These are phyloP conservation scores for Heterodera schachtii DNA, from an alignment of 1,140 invertebrate species.

Conservation along the genomic window DNA sequence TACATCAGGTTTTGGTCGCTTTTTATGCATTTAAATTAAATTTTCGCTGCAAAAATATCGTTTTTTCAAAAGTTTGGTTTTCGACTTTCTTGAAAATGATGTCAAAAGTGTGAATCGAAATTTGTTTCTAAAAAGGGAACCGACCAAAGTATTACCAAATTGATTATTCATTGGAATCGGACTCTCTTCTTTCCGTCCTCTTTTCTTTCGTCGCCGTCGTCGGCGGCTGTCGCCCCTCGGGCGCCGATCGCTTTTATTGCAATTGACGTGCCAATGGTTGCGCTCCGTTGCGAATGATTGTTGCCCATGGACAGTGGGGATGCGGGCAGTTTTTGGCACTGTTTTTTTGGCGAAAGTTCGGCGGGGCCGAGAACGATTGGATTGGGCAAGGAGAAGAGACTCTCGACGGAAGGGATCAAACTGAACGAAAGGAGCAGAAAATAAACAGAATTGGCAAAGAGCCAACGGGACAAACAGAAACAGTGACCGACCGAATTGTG, in stretches of 20 bases:
- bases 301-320: conserved; percentile 6
- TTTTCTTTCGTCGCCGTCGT: conserved; percentile 20
- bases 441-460: neutral
- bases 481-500: conserved; percentile 35
- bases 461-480: neutral
- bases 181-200: conserved; percentile 42
- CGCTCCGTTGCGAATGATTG: conserved; percentile 6
- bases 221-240: conserved; percentile 9
- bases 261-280: neutral
- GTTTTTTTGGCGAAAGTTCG: conserved; percentile 21
- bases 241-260: conserved; percentile 14
- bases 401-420: conserved; percentile 49
- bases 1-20: no score
- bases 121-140: no score
- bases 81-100: no score
- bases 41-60: no score
- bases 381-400: conserved; percentile 52
- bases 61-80: no score
- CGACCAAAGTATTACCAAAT: no score
- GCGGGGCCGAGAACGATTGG: conserved; percentile 27
- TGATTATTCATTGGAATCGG: conserved; percentile 8
- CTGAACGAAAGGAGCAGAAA: neutral
- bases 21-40: no score
- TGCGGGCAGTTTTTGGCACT: conserved; percentile 10
- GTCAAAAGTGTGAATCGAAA: no score